Base-by-base conservation (phyloP, 64 coral and sea anemone species). In the Montipora sp. region DNA sequence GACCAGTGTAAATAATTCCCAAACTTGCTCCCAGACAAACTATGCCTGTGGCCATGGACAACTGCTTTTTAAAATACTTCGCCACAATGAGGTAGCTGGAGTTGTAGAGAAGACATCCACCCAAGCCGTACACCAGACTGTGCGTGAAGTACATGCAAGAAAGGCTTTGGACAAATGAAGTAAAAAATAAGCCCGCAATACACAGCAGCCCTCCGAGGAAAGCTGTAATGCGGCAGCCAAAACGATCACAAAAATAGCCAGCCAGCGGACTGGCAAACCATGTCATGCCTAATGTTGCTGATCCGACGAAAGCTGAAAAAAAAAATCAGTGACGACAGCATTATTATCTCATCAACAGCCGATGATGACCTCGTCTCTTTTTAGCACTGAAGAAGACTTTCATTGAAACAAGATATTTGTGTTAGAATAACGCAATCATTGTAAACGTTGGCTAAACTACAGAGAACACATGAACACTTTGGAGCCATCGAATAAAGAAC, bases 271-370 rank as follows among this genome's bases (percentile, higher is more conserved):
- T 75, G 11, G 74, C 59, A 10, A 95, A 73, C 77, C 47, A 95
- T 60, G 23, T 19, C 79, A 91, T 44, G 14, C 70, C 74, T 59
- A 89, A 78, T 16, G 88, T 81, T 47, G 78, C 77, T 61, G 93
- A 95, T 6, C 88, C 88, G 4, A 95, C 75, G 60, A 89, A 90
- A 48, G 88, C 93, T 95, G 82, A 58, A 74, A 66, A 78, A 66
- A 78, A 71, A 27, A 11, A 27, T 36, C 27, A 44, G 3, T 57
- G 11, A 57, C 3, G 53, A 57, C 53, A 57, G 53, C 53, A 57
- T 57, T 11, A 57, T 4, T 57, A 11, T 11, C 11, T 16, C 13
- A 47, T 47, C 44, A 45, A 46, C 11, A 57, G 53, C 53, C 11
- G 53, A 57, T 8, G 11, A 57, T 8, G 11, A 36, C 36, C 36